phyloP scores from a whole-genome alignment of 30 jellyfish, hydroid and myxozoan species.

The Catostylus mosaicus region DNA sequence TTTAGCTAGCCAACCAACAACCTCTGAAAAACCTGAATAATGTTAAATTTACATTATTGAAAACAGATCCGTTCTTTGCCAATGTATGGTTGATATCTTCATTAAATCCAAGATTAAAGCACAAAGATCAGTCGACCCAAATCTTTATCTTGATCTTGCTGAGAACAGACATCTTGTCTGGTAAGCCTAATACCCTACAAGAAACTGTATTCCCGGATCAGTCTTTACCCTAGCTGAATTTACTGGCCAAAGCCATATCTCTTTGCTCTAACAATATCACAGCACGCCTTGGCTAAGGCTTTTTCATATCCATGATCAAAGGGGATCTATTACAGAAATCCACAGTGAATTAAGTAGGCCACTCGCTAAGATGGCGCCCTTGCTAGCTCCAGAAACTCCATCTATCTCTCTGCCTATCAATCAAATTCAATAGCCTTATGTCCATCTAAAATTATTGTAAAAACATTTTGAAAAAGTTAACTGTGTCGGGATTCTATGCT shows the following conservation, averaged over 20 bases:
- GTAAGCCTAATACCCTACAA: neutral
- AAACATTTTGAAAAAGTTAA: constrained; percentile 14
- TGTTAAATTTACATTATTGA: no score
- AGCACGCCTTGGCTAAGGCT: constrained; percentile 33
- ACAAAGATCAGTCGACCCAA: constrained; percentile 5
- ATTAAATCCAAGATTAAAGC: neutral
- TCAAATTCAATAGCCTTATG: constrained; percentile 12
- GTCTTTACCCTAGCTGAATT: neutral
- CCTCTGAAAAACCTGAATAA: no score
- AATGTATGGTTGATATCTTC: no score
- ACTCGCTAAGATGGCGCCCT: constrained; percentile 70
- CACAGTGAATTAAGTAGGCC: constrained; percentile 42
- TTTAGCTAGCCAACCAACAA: no score
- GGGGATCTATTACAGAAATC: constrained; percentile 36
- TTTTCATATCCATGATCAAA: constrained; percentile 4
- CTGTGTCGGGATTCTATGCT: constrained; percentile 33
- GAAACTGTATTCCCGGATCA: neutral
- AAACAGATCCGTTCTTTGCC: no score
- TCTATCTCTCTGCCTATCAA: constrained; percentile 10
- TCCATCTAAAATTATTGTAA: neutral
- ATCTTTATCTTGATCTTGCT: neutral
- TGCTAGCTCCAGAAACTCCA: neutral
- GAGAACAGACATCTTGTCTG: neutral
- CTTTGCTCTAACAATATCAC: constrained; percentile 39
- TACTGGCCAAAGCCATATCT: constrained; percentile 12